These are phyloP conservation scores for Erebia palarica DNA, from an alignment of 2,888 invertebrate species.

Conservation along the genomic window DNA sequence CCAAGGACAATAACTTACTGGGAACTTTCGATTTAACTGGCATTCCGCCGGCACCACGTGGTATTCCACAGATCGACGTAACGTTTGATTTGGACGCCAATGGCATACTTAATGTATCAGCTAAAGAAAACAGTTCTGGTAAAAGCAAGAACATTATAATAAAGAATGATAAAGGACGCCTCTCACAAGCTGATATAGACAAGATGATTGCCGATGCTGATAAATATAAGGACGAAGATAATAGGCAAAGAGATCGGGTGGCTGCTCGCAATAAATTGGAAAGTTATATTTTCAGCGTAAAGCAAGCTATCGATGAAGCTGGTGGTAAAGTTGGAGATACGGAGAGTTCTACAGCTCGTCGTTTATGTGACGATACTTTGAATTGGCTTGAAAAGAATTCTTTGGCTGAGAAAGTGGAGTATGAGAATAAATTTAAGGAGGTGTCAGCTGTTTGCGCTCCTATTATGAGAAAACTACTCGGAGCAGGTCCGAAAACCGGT, in stretches of 20 bases:
- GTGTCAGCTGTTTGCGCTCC: slow-evolving; percentile 61
- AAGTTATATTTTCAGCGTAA: slow-evolving; percentile 85
- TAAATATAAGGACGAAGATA: slow-evolving; percentile 87
- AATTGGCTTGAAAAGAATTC: slow-evolving; percentile 87
- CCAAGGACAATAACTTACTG: slow-evolving; percentile 87
- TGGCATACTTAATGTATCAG: slow-evolving; percentile 91
- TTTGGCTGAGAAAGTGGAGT: slow-evolving; percentile 86
- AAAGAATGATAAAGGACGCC: slow-evolving; percentile 90
- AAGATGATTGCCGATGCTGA: slow-evolving; percentile 90
- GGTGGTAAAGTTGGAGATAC: slow-evolving; percentile 81
- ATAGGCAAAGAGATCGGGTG: slow-evolving; percentile 84
- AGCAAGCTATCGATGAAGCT: slow-evolving; percentile 84
- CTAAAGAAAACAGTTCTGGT: slow-evolving; percentile 85
- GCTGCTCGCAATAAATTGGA: slow-evolving; percentile 87
- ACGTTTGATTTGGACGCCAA: slow-evolving; percentile 90
- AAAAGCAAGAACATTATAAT: slow-evolving; percentile 90
- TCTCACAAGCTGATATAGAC: slow-evolving; percentile 92
- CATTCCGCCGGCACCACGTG: slow-evolving; percentile 86
- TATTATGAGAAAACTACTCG: slow-evolving; percentile 83
- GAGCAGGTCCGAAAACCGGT: slow-evolving; percentile 41
- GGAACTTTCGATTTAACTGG: slow-evolving; percentile 85
- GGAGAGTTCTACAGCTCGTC: slow-evolving; percentile 80
- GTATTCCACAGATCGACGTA: slow-evolving; percentile 85
- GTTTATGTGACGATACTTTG: slow-evolving; percentile 81
- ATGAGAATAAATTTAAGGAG: slow-evolving; percentile 79